Conservation (phyloP, 2,888 invertebrate species). For the Erynnis tages region DNA sequence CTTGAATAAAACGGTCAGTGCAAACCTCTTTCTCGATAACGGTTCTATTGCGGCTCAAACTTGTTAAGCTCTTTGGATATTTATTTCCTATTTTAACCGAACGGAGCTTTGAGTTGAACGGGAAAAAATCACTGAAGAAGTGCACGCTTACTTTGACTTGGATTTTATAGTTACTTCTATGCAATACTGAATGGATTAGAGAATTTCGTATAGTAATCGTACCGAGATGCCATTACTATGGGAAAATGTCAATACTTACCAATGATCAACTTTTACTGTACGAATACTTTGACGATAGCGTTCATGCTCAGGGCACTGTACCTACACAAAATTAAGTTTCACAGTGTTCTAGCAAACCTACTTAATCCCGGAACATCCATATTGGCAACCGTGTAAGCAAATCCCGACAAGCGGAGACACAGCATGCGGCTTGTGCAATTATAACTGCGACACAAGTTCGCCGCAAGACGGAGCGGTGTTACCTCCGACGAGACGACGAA, state of each 20-base stretch:
- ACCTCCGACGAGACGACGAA: constrained; percentile 9
- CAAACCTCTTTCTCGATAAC: background rate
- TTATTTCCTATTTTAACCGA: background rate
- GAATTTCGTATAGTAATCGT: too few relatives aligned
- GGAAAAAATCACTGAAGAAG: too few relatives aligned
- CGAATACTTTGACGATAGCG: too few relatives aligned
- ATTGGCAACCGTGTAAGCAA: constrained; percentile 14
- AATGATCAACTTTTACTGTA: too few relatives aligned
- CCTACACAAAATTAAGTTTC: background rate
- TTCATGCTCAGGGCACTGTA: too few relatives aligned
- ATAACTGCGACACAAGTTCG: constrained; percentile 5
- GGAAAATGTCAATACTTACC: too few relatives aligned
- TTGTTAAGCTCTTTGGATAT: background rate
- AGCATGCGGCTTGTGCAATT: constrained; percentile 7
- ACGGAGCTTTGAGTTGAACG: background rate
- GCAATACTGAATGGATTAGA: too few relatives aligned
- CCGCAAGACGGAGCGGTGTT: too few relatives aligned
- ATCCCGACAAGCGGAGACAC: constrained; percentile 6
- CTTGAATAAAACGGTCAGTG: background rate
- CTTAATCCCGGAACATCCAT: background rate
- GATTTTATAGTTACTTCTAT: too few relatives aligned
- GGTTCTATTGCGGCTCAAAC: background rate
- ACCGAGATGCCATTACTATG: too few relatives aligned
- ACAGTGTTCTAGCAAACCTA: too few relatives aligned
- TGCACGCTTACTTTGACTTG: too few relatives aligned